These are phyloP conservation scores for Podargus strigoides DNA, from an alignment of 2,797 vertebrate genomes.

Conservation along the genomic window DNA sequence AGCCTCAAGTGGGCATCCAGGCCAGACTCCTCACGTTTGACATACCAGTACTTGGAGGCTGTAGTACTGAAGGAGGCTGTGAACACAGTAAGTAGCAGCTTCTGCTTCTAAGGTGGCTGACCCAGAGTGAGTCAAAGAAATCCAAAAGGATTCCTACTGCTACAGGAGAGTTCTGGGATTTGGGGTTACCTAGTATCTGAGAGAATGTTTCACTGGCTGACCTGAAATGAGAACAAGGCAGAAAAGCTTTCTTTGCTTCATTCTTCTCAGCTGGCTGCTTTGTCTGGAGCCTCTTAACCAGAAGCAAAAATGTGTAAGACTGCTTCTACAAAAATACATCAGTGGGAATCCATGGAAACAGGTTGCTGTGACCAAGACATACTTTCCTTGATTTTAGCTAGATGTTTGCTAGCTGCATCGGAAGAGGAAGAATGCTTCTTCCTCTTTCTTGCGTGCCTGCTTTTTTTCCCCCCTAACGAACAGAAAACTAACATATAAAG, in stretches of 20 bases:
- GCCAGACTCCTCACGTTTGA: neutral
- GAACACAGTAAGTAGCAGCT: neutral
- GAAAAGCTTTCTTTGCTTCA: neutral
- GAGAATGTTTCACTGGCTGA: neutral
- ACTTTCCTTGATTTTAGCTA: neutral
- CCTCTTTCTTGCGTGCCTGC: neutral
- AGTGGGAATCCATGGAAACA: neutral
- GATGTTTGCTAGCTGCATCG: neutral
- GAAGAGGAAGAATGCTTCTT: neutral
- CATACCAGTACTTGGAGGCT: rapidly evolving
- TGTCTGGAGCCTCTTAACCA: neutral
- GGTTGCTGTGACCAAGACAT: neutral
- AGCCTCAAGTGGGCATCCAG: neutral
- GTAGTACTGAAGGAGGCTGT: no score
- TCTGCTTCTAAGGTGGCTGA: neutral
- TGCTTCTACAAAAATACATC: neutral
- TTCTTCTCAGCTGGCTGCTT: neutral
- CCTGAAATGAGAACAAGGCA: neutral
- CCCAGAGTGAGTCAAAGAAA: neutral
- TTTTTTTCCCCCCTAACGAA: neutral
- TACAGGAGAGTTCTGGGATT: neutral
- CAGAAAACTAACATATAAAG: neutral
- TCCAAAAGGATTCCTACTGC: neutral
- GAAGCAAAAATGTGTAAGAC: neutral
- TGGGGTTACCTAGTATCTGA: neutral